These are phyloP conservation scores for Macaria liturata DNA, from an alignment of 2,888 invertebrate genomes.

Conservation along the genomic window DNA sequence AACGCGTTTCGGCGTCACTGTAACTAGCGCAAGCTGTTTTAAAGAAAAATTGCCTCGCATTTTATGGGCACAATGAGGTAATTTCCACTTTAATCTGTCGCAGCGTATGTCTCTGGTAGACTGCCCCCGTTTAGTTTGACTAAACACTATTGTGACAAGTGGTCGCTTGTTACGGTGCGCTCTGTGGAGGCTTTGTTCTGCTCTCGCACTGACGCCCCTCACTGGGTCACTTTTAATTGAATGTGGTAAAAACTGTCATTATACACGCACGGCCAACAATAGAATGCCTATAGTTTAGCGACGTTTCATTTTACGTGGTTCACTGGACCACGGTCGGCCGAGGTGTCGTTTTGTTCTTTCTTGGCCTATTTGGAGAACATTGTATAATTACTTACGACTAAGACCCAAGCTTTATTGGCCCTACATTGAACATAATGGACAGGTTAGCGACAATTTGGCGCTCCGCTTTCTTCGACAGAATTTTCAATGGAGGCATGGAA, in stretches of 20 bases:
- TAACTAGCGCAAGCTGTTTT: slow-evolving; percentile 27
- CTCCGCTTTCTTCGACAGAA: slow-evolving; percentile 1
- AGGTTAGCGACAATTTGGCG: not conserved
- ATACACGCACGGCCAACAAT: slow-evolving; percentile 73
- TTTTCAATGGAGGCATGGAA: slow-evolving; percentile 24
- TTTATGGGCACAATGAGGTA: slow-evolving; percentile 31
- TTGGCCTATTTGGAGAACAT: slow-evolving; percentile 7
- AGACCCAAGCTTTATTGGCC: too few relatives aligned
- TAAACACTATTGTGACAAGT: slow-evolving; percentile 45
- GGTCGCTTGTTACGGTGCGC: slow-evolving; percentile 40
- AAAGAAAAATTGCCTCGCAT: slow-evolving; percentile 18
- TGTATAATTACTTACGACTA: not conserved
- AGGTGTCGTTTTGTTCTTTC: slow-evolving; percentile 10
- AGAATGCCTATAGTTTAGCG: slow-evolving; percentile 45
- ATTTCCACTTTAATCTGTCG: slow-evolving; percentile 44
- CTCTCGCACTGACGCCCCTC: slow-evolving; percentile 43
- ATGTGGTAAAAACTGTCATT: slow-evolving; percentile 70
- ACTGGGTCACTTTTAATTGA: slow-evolving; percentile 80
- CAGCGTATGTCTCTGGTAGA: slow-evolving; percentile 38
- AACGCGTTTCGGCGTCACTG: slow-evolving; percentile 35
- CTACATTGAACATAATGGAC: not conserved
- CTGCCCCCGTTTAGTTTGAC: slow-evolving; percentile 40
- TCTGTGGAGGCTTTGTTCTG: slow-evolving; percentile 52
- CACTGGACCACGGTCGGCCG: slow-evolving; percentile 7
- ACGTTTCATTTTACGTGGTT: slow-evolving; percentile 39